These are phyloP conservation scores for Drosophila tanythrix DNA, from an alignment of 2,888 invertebrate species.

Conservation along the genomic window DNA sequence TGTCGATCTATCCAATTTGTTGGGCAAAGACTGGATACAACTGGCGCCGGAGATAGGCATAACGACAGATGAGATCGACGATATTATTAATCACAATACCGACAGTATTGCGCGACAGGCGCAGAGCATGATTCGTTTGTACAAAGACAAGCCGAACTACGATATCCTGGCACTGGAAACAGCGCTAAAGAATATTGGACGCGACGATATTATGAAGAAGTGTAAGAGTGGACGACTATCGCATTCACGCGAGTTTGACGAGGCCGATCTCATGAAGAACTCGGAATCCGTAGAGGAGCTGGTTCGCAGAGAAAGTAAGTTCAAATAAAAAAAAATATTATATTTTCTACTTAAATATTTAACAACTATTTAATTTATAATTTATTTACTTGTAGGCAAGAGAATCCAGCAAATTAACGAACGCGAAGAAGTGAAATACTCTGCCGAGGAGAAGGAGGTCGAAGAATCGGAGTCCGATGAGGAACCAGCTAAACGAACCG, in stretches of 20 bases:
- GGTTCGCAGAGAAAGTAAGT: slow-evolving; percentile 84
- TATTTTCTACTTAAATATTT: not conserved
- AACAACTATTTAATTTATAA: not conserved
- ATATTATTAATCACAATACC: slow-evolving; percentile 90
- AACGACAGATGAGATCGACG: slow-evolving; percentile 89
- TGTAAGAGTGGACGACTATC: slow-evolving; percentile 87
- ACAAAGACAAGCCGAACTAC: slow-evolving; percentile 86
- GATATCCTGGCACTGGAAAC: slow-evolving; percentile 89
- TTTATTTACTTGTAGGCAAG: slow-evolving; percentile 75
- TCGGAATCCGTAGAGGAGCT: slow-evolving; percentile 86
- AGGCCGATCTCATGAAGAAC: slow-evolving; percentile 89
- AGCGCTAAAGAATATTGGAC: slow-evolving; percentile 93
- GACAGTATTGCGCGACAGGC: slow-evolving; percentile 91
- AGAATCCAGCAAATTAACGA: slow-evolving; percentile 85
- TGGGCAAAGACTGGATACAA: slow-evolving; percentile 90
- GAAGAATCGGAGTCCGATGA: slow-evolving; percentile 88
- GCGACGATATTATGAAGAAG: slow-evolving; percentile 95
- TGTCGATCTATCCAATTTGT: slow-evolving; percentile 90
- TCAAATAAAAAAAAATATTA: not conserved
- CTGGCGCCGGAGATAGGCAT: slow-evolving; percentile 90
- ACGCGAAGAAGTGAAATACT: slow-evolving; percentile 90
- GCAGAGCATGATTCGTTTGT: slow-evolving; percentile 88
- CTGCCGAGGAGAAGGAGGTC: slow-evolving; percentile 91
- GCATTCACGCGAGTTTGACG: slow-evolving; percentile 85
- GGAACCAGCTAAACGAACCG: slow-evolving; percentile 89